Conservation (phyloP, 2,113 vertebrate species). For the Zingel zingel region DNA sequence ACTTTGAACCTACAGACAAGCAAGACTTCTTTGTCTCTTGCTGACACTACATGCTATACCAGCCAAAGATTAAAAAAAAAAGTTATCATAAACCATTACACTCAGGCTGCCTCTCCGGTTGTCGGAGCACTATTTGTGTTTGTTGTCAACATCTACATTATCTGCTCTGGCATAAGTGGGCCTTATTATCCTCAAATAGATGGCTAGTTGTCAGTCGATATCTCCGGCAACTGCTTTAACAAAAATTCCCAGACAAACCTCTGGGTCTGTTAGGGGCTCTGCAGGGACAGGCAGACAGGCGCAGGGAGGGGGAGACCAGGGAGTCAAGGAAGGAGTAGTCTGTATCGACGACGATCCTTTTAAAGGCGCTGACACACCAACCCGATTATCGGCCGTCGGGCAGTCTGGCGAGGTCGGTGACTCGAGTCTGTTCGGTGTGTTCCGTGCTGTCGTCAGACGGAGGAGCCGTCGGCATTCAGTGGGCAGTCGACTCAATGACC, state of each 20-base stretch:
- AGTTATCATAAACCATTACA: constrained; percentile 50
- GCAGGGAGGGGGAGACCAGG: constrained; percentile 20
- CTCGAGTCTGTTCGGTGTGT: too few relatives aligned
- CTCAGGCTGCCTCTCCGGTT: constrained; percentile 34
- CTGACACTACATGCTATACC: constrained; percentile 9
- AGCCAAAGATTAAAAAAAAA: constrained; percentile 38
- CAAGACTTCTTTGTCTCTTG: not conserved
- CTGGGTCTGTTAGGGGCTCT: constrained; percentile 50
- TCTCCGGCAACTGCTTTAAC: constrained; percentile 23
- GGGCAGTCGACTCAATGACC: too few relatives aligned
- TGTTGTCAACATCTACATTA: constrained; percentile 56
- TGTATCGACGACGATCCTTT: too few relatives aligned
- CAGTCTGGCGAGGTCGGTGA: too few relatives aligned
- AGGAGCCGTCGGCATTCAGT: too few relatives aligned
- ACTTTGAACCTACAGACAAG: constrained; percentile 1
- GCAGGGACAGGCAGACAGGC: constrained; percentile 52
- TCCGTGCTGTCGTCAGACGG: too few relatives aligned
- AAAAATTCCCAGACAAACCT: constrained; percentile 54
- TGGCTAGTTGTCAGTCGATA: constrained; percentile 62
- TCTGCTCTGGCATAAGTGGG: constrained; percentile 68
- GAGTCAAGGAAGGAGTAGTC: constrained; percentile 10
- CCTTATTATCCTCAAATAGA: constrained; percentile 73
- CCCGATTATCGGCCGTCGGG: too few relatives aligned
- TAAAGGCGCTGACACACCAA: too few relatives aligned
- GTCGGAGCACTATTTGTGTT: constrained; percentile 53